A percentile compares a stretch with the other conserved stretches of the same genome.
Conservation (phyloP, 2,888 invertebrate genomes). For the Schrankia costaestrigalis region DNA sequence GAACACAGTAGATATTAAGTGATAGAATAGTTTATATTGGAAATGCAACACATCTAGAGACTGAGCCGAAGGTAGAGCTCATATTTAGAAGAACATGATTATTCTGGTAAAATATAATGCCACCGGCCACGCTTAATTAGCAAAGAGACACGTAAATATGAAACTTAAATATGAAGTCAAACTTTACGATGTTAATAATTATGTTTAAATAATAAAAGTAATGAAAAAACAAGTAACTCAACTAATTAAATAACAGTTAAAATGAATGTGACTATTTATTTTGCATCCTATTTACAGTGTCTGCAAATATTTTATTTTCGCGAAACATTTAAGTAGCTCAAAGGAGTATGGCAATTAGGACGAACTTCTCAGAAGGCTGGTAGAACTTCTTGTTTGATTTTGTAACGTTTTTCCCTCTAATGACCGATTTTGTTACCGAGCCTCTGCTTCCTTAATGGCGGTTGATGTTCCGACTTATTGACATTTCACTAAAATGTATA, state of each 20-base stretch:
- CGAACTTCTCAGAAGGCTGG: slow-evolving; percentile 51
- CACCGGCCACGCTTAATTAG: too few species aligned
- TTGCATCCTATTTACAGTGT: slow-evolving; percentile 16
- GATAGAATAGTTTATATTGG: too few species aligned
- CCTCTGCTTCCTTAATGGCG: slow-evolving; percentile 48
- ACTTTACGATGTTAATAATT: too few species aligned
- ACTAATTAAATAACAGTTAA: neutral
- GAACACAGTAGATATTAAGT: too few species aligned
- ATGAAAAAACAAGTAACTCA: too few species aligned
- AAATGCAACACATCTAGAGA: too few species aligned
- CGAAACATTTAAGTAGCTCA: slow-evolving; percentile 42
- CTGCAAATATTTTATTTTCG: slow-evolving; percentile 38
- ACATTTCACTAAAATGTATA: slow-evolving; percentile 38
- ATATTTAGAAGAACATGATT: too few species aligned
- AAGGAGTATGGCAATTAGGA: slow-evolving; percentile 35
- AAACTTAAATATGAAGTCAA: too few species aligned
- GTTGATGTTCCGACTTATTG: slow-evolving; percentile 55
- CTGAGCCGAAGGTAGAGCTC: too few species aligned
- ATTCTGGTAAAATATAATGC: too few species aligned
- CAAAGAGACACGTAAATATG: too few species aligned
- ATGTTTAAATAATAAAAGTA: too few species aligned
- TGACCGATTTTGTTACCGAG: slow-evolving; percentile 51
- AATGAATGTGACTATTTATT: slow-evolving; percentile 6
- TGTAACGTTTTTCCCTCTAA: slow-evolving; percentile 68
- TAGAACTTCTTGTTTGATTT: slow-evolving; percentile 65